Conservation (phyloP, 2,797 vertebrate species). For the Anisognathus igniventris region DNA sequence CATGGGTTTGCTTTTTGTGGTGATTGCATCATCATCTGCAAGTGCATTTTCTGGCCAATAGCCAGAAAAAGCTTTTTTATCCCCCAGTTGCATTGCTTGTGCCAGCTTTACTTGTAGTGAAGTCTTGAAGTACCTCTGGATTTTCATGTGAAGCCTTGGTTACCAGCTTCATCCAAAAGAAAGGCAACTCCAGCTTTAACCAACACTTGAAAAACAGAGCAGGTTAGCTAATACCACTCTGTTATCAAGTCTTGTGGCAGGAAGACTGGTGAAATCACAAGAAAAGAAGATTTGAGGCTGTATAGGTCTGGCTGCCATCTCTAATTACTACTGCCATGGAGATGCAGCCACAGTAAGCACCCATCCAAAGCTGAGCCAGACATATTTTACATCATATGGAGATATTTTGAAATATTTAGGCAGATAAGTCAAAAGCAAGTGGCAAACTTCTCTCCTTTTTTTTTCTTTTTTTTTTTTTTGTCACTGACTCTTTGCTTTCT, state of each 20-base stretch:
- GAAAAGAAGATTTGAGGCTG: background rate
- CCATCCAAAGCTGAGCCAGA: background rate
- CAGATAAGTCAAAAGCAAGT: conserved; percentile 31
- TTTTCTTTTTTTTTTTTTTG: background rate
- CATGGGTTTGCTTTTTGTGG: background rate
- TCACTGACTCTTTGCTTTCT: conserved; percentile 29
- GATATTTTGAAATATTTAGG: background rate
- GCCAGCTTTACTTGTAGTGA: background rate
- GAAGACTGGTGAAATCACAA: background rate
- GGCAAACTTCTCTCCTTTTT: background rate
- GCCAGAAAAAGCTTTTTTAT: background rate
- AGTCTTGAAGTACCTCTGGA: background rate
- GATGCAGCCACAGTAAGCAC: background rate
- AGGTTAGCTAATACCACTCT: background rate
- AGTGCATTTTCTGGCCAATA: background rate
- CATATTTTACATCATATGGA: background rate
- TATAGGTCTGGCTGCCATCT: background rate
- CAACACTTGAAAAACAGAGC: background rate
- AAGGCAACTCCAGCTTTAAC: background rate
- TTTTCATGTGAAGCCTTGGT: background rate
- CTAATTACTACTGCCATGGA: background rate
- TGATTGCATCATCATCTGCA: background rate
- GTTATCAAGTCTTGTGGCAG: background rate
- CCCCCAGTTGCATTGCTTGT: background rate
- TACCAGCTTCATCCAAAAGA: background rate